Conservation (phyloP, 2,113 vertebrate species). For the Anser brachyrhynchus region DNA sequence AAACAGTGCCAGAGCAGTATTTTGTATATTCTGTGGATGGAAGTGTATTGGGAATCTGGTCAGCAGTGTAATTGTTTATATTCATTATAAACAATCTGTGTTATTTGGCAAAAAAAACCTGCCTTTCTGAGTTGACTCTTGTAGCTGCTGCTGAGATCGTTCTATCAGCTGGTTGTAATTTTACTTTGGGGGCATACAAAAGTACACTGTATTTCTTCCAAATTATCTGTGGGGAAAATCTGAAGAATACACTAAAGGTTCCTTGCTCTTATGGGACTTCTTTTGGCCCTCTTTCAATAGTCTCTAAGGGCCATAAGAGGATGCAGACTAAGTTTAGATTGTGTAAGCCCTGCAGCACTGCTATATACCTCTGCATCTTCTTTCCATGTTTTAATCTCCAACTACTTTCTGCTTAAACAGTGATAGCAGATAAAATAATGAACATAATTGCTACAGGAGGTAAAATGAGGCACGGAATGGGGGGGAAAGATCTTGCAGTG, state of each 20-base stretch:
- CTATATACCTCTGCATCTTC: not conserved
- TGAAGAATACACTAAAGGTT: conserved; percentile 48
- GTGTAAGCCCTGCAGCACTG: not conserved
- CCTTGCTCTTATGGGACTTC: conserved; percentile 29
- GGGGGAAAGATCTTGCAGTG: not conserved
- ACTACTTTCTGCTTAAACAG: not conserved
- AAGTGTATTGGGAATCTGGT: conserved; percentile 66
- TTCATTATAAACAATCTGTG: conserved; percentile 74
- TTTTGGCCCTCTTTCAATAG: conserved; percentile 7
- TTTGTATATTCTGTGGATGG: conserved; percentile 50
- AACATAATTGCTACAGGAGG: not conserved
- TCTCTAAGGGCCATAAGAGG: conserved; percentile 5
- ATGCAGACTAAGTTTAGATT: conserved; percentile 6
- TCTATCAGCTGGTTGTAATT: conserved; percentile 71
- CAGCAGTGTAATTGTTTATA: conserved; percentile 71
- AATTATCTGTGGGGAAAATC: conserved; percentile 65
- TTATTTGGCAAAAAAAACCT: conserved; percentile 66
- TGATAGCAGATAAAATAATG: not conserved
- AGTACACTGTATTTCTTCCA: conserved; percentile 65
- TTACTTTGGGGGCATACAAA: conserved; percentile 62
- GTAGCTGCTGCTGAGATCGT: conserved; percentile 53
- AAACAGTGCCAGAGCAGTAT: conserved; percentile 43
- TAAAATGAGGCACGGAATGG: not conserved
- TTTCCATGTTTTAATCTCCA: not conserved
- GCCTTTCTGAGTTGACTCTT: conserved; percentile 57